These are phyloP conservation scores for Drosophila pandora DNA, from an alignment of 1,140 invertebrate species.

Conservation along the genomic window DNA sequence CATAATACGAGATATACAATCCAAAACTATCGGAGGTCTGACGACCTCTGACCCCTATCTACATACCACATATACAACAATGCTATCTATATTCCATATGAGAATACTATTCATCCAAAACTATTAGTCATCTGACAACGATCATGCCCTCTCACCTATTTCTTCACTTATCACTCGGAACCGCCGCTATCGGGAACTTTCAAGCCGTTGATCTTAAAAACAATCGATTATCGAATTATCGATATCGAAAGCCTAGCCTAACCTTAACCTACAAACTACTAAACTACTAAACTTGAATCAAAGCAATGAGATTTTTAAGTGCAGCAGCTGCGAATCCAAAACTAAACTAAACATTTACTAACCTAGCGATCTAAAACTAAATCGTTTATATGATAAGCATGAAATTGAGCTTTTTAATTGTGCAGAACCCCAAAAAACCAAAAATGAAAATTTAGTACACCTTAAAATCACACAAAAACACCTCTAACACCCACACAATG, in stretches of 20 bases:
- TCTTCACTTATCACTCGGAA: constrained; percentile 24
- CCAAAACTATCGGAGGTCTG: neutral
- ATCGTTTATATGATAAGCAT: constrained; percentile 73
- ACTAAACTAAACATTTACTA: constrained; percentile 54
- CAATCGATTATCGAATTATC: constrained; percentile 5
- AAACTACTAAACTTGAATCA: constrained; percentile 32
- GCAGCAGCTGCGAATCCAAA: constrained; percentile 44
- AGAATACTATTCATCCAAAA: constrained; percentile 1
- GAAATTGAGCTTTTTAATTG: constrained; percentile 78
- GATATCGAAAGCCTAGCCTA: constrained; percentile 52
- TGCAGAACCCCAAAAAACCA: constrained; percentile 43
- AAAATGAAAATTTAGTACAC: neutral
- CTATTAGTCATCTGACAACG: constrained; percentile 13
- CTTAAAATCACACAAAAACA: constrained; percentile 30
- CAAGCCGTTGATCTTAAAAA: constrained; percentile 47
- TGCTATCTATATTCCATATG: constrained; percentile 22
- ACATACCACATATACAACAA: constrained; percentile 36
- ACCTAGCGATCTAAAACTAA: constrained; percentile 62
- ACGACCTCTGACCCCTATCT: constrained; percentile 3
- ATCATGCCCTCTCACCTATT: constrained; percentile 11
- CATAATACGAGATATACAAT: neutral
- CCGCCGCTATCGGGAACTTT: constrained; percentile 12
- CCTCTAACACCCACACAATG: constrained; percentile 26
- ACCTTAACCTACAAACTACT: constrained; percentile 41
- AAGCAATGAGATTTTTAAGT: constrained; percentile 38